phyloP scores from a whole-genome alignment of 1,140 invertebrate species.

The Paracyclopina nana region DNA sequence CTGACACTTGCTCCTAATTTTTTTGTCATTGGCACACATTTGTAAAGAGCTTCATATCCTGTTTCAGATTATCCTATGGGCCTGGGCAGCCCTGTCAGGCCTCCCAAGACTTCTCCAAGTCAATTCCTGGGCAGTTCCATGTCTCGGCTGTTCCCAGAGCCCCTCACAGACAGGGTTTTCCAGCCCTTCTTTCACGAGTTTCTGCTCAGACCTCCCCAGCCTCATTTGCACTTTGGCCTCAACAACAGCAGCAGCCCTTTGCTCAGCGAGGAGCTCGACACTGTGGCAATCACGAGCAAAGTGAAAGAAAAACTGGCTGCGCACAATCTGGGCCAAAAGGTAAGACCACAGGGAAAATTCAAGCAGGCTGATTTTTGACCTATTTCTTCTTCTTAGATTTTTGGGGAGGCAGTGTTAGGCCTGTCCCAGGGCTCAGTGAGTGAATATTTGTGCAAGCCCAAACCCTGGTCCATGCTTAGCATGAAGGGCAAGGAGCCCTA shows the following conservation, averaged over 20 bases:
- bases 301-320: conserved; percentile 89
- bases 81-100: no score
- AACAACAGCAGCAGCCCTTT: no score
- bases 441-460: conserved; percentile 88
- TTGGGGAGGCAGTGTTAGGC: conserved; percentile 86
- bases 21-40: not conserved
- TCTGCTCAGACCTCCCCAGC: no score
- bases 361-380: no score
- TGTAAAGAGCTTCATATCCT: no score
- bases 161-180: no score
- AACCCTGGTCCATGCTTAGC: conserved; percentile 96
- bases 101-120: no score
- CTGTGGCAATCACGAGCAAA: conserved; percentile 66
- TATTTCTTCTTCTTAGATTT: conserved; percentile 43
- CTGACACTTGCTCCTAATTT: not conserved
- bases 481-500: conserved; percentile 95
- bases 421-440: conserved; percentile 91
- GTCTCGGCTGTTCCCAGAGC: no score
- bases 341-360: conserved; percentile 23
- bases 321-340: conserved; percentile 93
- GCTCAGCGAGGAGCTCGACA: conserved; percentile 83
- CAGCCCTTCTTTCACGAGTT: no score
- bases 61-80: no score
- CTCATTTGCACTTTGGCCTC: no score
- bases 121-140: no score